Conservation (phyloP, 2,888 invertebrate species). For the Pecten maximus region DNA sequence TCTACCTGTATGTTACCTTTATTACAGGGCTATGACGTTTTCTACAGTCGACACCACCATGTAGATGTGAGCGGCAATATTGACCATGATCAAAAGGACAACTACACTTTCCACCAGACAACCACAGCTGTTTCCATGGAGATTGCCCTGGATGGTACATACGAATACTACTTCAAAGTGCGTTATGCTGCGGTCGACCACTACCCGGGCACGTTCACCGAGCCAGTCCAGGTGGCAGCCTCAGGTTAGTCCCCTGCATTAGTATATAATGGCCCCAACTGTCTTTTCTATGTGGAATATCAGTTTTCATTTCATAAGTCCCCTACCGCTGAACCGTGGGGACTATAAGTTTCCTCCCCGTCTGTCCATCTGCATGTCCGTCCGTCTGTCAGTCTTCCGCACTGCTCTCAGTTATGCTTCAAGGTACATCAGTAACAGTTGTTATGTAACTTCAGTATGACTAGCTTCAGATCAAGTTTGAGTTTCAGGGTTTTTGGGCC, state of each 20-base stretch:
- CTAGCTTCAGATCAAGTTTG: too few relatives aligned
- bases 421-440: too few relatives aligned
- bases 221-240: conserved; percentile 26
- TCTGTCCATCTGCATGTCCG: too few relatives aligned
- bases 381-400: too few relatives aligned
- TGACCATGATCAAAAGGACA: neutral
- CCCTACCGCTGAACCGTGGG: too few relatives aligned
- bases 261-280: too few relatives aligned
- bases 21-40: conserved; percentile 46
- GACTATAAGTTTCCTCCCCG: too few relatives aligned
- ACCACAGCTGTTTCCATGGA: neutral
- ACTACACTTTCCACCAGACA: neutral
- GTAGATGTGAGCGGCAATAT: neutral
- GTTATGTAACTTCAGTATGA: too few relatives aligned
- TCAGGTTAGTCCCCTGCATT: conserved; percentile 46
- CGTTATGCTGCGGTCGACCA: conserved; percentile 63
- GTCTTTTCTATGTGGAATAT: too few relatives aligned
- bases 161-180: conserved; percentile 60
- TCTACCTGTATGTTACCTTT: neutral
- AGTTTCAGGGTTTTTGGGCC: too few relatives aligned
- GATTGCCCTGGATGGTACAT: neutral
- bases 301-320: too few relatives aligned
- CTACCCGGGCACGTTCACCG: conserved; percentile 60
- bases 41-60: neutral
- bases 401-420: too few relatives aligned